Conservation (phyloP, 1,140 invertebrate genomes). For the Nasonia longicornis region DNA sequence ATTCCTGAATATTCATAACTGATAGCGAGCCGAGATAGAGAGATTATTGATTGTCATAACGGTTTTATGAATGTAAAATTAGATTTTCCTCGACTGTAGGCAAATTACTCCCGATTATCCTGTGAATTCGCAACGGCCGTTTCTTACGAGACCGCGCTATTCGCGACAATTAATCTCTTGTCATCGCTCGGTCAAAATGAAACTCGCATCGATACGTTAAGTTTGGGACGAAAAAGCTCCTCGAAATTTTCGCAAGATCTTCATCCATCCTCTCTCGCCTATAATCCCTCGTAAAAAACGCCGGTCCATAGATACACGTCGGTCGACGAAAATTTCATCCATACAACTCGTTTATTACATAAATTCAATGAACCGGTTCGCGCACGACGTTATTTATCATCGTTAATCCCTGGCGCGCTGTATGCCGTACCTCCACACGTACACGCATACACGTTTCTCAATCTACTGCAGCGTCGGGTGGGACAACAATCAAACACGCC, state of each 20-base stretch:
- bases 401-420: background rate
- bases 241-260: no score
- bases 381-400: slow-evolving; percentile 35
- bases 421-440: no score
- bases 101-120: background rate
- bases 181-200: no score
- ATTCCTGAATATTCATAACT: background rate
- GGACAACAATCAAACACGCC: background rate
- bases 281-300: no score
- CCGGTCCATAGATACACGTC: background rate
- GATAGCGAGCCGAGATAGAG: background rate
- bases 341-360: slow-evolving; percentile 27
- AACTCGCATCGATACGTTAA: no score
- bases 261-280: no score
- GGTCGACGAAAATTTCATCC: background rate
- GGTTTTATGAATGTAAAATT: background rate
- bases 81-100: background rate
- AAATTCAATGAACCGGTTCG: slow-evolving; percentile 35
- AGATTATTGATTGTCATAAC: background rate
- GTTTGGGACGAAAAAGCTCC: no score
- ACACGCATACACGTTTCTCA: background rate
- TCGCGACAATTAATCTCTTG: no score
- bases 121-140: no score
- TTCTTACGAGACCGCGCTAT: no score
- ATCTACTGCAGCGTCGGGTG: background rate